Conservation (phyloP, 2,797 vertebrate species). For the Rhinoraja longicauda region DNA sequence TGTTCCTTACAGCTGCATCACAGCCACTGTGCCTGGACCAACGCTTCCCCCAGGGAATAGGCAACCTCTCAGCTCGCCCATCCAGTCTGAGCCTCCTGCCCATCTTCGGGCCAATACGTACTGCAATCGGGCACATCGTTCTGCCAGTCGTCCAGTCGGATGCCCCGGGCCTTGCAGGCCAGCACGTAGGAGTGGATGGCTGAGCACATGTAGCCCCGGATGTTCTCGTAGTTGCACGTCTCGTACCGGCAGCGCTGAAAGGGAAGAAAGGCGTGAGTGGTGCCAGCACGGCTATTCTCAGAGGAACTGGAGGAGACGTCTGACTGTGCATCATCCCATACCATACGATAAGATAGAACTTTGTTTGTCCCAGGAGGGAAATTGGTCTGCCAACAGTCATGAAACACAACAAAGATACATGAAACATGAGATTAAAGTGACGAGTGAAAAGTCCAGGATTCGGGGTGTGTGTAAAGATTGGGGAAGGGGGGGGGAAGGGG, state of each 20-base stretch:
- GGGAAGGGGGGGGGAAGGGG: no score
- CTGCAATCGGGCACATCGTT: neutral
- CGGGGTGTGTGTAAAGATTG: no score
- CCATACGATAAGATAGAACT: no score
- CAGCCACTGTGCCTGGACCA: no score
- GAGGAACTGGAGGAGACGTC: neutral
- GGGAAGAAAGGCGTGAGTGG: neutral
- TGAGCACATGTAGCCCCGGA: neutral
- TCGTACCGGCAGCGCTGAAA: constrained; percentile 25
- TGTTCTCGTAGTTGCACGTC: constrained; percentile 25
- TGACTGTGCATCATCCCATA: neutral
- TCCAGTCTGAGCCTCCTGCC: no score
- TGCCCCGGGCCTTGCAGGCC: constrained; percentile 3
- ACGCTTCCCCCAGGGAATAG: no score
- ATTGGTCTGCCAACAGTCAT: no score
- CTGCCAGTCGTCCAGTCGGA: neutral
- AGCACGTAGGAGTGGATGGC: constrained; percentile 2
- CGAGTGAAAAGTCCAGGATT: no score
- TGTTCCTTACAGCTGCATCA: neutral
- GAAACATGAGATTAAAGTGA: no score
- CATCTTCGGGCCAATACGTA: neutral
- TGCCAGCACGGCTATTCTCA: neutral
- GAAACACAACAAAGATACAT: no score
- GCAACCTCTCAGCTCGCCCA: no score
- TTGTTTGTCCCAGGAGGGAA: no score